Evolutionary conservation across 2,888 invertebrate species (phyloP), one percentile per base, ranked within the genome.

Genomic region (Pteria penguin): DNA sequence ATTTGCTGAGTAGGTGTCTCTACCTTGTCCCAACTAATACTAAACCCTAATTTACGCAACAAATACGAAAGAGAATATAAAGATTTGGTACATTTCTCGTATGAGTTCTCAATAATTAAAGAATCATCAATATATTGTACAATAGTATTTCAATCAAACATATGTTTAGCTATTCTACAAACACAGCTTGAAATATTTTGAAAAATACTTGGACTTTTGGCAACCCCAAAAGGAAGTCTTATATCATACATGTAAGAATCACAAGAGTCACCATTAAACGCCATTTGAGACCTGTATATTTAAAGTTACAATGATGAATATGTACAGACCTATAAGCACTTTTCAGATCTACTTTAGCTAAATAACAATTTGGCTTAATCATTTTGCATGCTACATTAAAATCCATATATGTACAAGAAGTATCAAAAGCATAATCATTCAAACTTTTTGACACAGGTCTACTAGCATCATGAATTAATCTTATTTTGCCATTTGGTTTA

Each of bases 71-170:
- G 52, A 26, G 27, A 14, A 11, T 24, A 18, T 24, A 74, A 52
- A 8, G 74, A 26, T 32, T 24, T 29, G 18, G 24, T 24, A 54
- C 68, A 74, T 62, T 27, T 68, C 22, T 74, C 60, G 55, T 68
- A 68, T 32, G 74, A 32, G 4, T 32, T n/a, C 8, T 61, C 74
- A 62, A 74, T 68, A 36, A 68, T 33, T 14, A 68, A 52, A 33
- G 68, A 61, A 74, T 74, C 74, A 55, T 74, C 68, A 57, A 68
- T 57, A 62, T 68, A 74, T n/a, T n/a, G n/a, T 18, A 65, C 54
- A 62, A 74, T 74, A 11, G 55, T 62, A 31, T n/a, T 55, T 36
- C 54, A 14, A 32, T 54, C 52, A 57, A 62, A 60, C 36, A 26
- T 14, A 18, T 22, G 24, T 61, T 61, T 68, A 32, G 62, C 27